Base-by-base conservation (phyloP, 2,113 vertebrate genomes). In the Pollachius pollachius region DNA sequence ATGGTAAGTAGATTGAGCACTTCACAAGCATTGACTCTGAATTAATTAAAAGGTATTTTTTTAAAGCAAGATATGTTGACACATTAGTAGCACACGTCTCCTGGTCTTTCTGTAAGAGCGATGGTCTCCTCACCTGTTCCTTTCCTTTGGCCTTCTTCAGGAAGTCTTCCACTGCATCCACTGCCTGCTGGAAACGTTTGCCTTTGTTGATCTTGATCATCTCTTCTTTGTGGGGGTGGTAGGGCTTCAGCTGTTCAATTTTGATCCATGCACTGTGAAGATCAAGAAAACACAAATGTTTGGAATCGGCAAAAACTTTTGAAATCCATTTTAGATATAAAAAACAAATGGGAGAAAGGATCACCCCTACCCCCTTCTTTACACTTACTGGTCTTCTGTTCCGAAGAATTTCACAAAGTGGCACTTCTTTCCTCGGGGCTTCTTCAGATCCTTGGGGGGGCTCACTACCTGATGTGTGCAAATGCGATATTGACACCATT, bases 121-220 rank as follows among this genome's bases (percentile, higher is more conserved):
- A 9, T 48, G 41, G 41, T 48, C 12, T 13, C 16, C 57, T 90
- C 73, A 98, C 97, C 93, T 96, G 95, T 73, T 98, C 96, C 81
- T 95, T 99, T 62, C 94, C 94, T 89, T 97, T 99, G 77, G 91
- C 92, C 86, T 98, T 98, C 87, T 96, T 95, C 54, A 99, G 91
- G 80, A 96, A 99, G 84, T 99, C 97, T 73, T 99, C 97, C 30
- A 99, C 97, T 0, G 97, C 96, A 76, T 99, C 97, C 8, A 99
- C 96, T 0, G 97, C 97, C 81, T 99, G 97, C 85, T 99, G 97
- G 85, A 99, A 99, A 34, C 97, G 93, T 73, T 99, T 99, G 58
- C 97, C 97, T 91, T 99, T 99, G 80, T 98, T 99, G 72, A 96
- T 96, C 90, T 99, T 99, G 80, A 98, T 96, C 97, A 99, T 99